These are phyloP conservation scores for Conopomorpha cramerella DNA, from an alignment of 1,140 invertebrate genomes.

Conservation along the genomic window DNA sequence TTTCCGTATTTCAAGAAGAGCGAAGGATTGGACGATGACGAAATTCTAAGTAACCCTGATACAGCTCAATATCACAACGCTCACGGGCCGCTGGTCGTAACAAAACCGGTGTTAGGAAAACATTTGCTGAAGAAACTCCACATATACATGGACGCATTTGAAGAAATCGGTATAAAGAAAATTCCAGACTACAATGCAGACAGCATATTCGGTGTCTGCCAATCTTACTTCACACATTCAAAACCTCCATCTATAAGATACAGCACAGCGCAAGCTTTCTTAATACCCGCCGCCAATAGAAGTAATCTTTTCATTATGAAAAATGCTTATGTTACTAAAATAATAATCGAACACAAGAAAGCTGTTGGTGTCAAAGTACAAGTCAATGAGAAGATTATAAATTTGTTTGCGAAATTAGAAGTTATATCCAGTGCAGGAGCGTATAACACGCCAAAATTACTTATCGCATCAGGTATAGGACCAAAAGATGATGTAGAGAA, in stretches of 20 bases:
- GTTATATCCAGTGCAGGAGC: neutral
- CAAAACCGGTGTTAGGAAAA: neutral
- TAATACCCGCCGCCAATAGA: constrained; percentile 50
- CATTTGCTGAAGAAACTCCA: neutral
- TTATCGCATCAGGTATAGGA: neutral
- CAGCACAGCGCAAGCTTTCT: constrained; percentile 61
- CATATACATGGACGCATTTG: neutral
- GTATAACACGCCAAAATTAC: neutral
- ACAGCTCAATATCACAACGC: neutral
- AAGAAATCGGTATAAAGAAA: neutral
- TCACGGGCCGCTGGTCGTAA: neutral
- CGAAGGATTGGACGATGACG: neutral
- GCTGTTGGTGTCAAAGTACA: constrained; percentile 62
- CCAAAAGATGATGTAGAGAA: neutral
- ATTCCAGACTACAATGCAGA: neutral
- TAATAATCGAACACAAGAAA: constrained; percentile 66
- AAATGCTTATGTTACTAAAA: constrained; percentile 5
- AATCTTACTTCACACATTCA: constrained; percentile 52
- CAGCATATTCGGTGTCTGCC: neutral
- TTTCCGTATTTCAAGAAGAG: constrained; percentile 2
- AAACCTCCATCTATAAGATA: constrained; percentile 55
- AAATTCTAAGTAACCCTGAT: neutral
- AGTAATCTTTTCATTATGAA: constrained; percentile 36
- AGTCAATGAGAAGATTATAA: constrained; percentile 9
- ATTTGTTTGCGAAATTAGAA: neutral